phyloP scores from a whole-genome alignment of 2,888 invertebrate genomes.

The Escarpia spicata region DNA sequence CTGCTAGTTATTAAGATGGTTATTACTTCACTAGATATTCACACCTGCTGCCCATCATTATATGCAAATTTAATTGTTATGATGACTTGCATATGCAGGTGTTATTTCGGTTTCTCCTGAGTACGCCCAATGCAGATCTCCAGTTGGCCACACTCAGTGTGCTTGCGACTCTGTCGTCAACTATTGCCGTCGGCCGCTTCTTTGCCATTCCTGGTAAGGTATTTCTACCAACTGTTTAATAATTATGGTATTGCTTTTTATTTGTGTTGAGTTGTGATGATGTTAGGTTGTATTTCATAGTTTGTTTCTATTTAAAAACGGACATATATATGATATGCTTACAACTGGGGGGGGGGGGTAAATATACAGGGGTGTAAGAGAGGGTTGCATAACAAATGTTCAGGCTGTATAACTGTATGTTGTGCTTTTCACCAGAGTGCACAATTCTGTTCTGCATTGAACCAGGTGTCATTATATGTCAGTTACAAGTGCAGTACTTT shows the following conservation, averaged over 20 bases:
- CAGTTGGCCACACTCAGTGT: slow-evolving; percentile 69
- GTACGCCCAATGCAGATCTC: slow-evolving; percentile 59
- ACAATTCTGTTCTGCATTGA: background rate
- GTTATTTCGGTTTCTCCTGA: slow-evolving; percentile 65
- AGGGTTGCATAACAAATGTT: too few relatives aligned
- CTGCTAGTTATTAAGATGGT: too few relatives aligned
- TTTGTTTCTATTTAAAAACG: background rate
- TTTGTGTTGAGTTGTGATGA: background rate
- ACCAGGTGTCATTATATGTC: too few relatives aligned
- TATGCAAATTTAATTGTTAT: background rate
- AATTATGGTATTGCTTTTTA: background rate
- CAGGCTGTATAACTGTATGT: too few relatives aligned
- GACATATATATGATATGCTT: background rate
- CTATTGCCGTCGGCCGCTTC: slow-evolving; percentile 73
- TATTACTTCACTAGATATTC: background rate
- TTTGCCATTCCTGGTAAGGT: slow-evolving; percentile 51
- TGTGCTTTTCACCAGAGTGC: too few relatives aligned
- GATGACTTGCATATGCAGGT: slow-evolving; percentile 47
- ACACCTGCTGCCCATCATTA: background rate
- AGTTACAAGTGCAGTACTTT: too few relatives aligned
- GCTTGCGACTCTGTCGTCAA: slow-evolving; percentile 73
- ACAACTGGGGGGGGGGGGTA: too few relatives aligned
- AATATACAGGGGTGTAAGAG: too few relatives aligned
- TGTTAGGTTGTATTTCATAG: background rate
- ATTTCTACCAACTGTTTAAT: background rate